phyloP scores from a whole-genome alignment of 2,113 vertebrate genomes.

The Ceratotherium simum region DNA sequence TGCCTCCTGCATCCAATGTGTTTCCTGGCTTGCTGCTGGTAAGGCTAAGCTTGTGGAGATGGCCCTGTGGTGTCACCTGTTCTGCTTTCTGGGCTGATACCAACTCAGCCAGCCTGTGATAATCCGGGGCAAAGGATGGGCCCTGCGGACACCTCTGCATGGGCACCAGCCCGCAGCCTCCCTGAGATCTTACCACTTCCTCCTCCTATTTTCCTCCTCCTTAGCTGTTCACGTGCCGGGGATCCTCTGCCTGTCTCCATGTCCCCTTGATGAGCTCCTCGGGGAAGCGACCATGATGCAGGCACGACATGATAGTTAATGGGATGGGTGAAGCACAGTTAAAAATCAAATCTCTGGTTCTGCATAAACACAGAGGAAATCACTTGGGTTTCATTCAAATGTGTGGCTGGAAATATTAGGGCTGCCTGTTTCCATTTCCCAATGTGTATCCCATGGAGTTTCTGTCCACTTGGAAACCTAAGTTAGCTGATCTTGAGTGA shows the following conservation, averaged over 20 bases:
- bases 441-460: not conserved
- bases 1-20: not conserved
- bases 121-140: not conserved
- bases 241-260: not conserved
- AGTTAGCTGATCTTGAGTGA: not conserved
- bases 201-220: not conserved
- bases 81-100: not conserved
- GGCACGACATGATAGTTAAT: not conserved
- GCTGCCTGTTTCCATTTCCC: not conserved
- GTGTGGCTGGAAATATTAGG: not conserved
- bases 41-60: not conserved
- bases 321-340: not conserved
- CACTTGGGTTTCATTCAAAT: not conserved
- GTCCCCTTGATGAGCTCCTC: not conserved
- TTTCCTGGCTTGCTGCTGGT: not conserved
- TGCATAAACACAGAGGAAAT: not conserved
- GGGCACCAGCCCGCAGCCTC: not conserved
- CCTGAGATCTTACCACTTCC: too few relatives aligned
- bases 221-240: accelerated
- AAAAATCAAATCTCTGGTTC: not conserved
- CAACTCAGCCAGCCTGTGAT: not conserved
- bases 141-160: not conserved
- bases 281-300: not conserved
- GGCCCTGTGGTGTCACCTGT: not conserved
- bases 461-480: not conserved